Base-by-base conservation (phyloP, 2,797 vertebrate species). In the Chromis chromis region DNA sequence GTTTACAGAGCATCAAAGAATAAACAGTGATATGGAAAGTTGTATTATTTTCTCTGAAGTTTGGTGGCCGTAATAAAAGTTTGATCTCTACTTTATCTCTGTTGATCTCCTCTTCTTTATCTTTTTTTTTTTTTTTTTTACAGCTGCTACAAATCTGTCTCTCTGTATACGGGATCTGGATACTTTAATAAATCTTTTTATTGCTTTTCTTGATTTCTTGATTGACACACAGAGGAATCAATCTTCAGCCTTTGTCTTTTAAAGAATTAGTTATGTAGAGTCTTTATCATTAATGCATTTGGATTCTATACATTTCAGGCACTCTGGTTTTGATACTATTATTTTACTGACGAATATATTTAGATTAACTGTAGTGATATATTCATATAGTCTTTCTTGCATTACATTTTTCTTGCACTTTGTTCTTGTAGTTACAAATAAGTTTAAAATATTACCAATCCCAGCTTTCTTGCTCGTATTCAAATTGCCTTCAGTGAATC, bases 121-220 rank as follows among this genome's bases (percentile, higher is more conserved):
- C 36, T 46, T 56, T 33, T 65, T 65, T 65, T 65, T 48, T n/a
- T 48, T 48, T n/a, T 48, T 19, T n/a, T n/a, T n/a, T n/a, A n/a
- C n/a, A n/a, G n/a, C n/a, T n/a, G n/a, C n/a, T n/a, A n/a, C n/a
- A n/a, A n/a, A n/a, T n/a, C n/a, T n/a, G n/a, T n/a, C n/a, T n/a
- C n/a, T n/a, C n/a, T n/a, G n/a, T n/a, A n/a, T n/a, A n/a, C n/a
- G n/a, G n/a, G n/a, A n/a, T n/a, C n/a, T n/a, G n/a, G n/a, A 9
- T 19, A 64, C 31, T 42, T 42, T 4, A 42, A 52, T 64, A 39
- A 14, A 42, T 7, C 39, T 42, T 13, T 42, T 42, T 42, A 42
- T 42, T 42, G 39, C 13, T 42, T 42, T 42, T 42, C 39, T 42
- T 13, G 39, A 42, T 42, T 42, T 42, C 9, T 9, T 33, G 6